phyloP scores from a whole-genome alignment of 2,888 invertebrate species.

The Drosophila ezoana region DNA sequence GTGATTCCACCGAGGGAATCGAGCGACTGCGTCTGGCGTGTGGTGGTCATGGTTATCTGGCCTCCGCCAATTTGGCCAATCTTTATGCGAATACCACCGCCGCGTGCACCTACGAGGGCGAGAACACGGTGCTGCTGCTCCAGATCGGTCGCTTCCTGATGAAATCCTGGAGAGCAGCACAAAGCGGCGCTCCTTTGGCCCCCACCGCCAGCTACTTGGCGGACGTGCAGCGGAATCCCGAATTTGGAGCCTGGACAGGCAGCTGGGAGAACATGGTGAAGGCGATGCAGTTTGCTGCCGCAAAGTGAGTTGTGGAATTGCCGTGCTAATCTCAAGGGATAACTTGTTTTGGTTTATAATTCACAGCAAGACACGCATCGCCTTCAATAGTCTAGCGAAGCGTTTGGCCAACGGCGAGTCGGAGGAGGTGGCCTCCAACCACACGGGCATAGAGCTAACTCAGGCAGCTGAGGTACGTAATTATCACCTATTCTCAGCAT shows the following conservation, averaged over 20 bases:
- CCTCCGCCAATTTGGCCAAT: constrained; percentile 92
- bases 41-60: constrained; percentile 98
- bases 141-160: constrained; percentile 94
- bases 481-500: neutral
- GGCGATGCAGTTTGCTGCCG: constrained; percentile 85
- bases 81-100: constrained; percentile 93
- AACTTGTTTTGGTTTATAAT: neutral
- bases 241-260: constrained; percentile 78
- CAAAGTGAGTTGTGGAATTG: constrained; percentile 81
- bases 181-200: constrained; percentile 87
- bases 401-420: constrained; percentile 88
- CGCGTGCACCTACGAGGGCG: constrained; percentile 97
- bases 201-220: constrained; percentile 90
- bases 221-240: constrained; percentile 50
- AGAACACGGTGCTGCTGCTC: constrained; percentile 95
- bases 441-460: constrained; percentile 92
- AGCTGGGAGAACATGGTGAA: constrained; percentile 83
- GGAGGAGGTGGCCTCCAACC: constrained; percentile 94
- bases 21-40: constrained; percentile 94
- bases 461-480: constrained; percentile 91
- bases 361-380: constrained; percentile 89
- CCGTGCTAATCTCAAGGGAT: neutral
- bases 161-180: constrained; percentile 90
- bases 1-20: constrained; percentile 89
- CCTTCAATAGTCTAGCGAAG: constrained; percentile 89